Evolutionary conservation across 2,888 invertebrate genomes (phyloP), one percentile per base, ranked within the genome.

Genomic region (Galerucella nymphaeae): DNA sequence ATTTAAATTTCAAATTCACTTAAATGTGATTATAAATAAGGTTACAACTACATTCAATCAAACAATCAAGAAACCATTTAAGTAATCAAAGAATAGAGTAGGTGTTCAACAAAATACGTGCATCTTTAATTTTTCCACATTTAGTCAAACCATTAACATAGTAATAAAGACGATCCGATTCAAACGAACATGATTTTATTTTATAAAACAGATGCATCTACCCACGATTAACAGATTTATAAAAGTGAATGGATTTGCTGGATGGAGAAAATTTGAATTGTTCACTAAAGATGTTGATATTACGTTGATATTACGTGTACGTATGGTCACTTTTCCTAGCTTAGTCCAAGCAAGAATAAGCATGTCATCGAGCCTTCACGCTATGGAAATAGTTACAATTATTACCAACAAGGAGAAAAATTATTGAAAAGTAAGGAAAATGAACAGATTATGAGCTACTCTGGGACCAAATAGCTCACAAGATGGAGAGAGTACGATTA

Each of bases 81-180:
- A 42, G n/a, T 42, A 42, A 18, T 18, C 16, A 62, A 62, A 42
- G 41, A 62, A 62, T 62, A 41, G 23, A 23, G 65, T 65, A 65
- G 65, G 65, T 41, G 65, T 65, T 65, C n/a, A 38, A 23, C 53
- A 14, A 65, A 65, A 65, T 65, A 65, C n/a, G n/a, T 16, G 38
- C 48, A 53, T 65, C n/a, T 42, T 53, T 65, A 38, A 65, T 38
- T 65, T 65, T 65, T 65, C 65, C 65, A 53, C 65, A 55, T 65
- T 65, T 65, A 65, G 30, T 30, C 11, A 18, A 38, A 55, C 23
- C 65, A 65, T 65, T 65, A 38, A 16, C 65, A 65, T 55, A 55
- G 20, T 65, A 53, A 50, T 65, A 53, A 55, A 50, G 65, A 23
- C 65, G 65, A 11, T 50, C n/a, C n/a, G 9, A 55, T 65, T 38